Conservation (phyloP, 2,797 vertebrate genomes). For the Lutjanus argentimaculatus region DNA sequence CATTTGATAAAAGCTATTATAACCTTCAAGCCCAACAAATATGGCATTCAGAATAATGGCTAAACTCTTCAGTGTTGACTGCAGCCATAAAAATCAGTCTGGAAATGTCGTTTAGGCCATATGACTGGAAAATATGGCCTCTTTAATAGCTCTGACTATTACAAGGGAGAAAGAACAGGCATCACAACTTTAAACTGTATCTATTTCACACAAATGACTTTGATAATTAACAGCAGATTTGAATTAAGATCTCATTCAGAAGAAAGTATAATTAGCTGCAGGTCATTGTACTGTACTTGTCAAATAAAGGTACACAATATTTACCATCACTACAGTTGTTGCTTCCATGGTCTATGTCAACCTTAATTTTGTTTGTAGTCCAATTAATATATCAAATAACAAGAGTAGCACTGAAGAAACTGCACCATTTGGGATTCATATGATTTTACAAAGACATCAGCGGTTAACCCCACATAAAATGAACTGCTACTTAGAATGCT, state of each 20-base stretch:
- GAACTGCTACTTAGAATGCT: too few species aligned
- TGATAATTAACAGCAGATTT: slow-evolving; percentile 40
- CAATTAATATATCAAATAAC: neutral
- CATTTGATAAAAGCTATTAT: slow-evolving; percentile 60
- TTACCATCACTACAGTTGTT: neutral
- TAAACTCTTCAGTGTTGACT: slow-evolving; percentile 54
- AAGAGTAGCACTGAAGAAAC: neutral
- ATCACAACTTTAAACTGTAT: slow-evolving; percentile 16
- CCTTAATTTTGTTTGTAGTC: neutral
- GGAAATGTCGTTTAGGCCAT: slow-evolving; percentile 46
- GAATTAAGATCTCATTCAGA: slow-evolving; percentile 5
- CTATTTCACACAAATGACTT: slow-evolving; percentile 26
- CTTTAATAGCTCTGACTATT: slow-evolving; percentile 51
- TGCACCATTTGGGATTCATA: neutral
- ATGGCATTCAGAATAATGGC: slow-evolving; percentile 52
- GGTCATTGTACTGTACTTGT: slow-evolving; percentile 16
- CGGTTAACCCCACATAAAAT: too few species aligned
- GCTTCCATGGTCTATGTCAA: neutral
- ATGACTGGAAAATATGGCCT: slow-evolving; percentile 59
- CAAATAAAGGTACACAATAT: slow-evolving; percentile 8
- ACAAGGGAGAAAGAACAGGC: slow-evolving; percentile 14
- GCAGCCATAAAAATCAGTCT: slow-evolving; percentile 57
- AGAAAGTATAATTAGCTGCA: slow-evolving; percentile 13
- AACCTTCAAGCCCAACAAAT: slow-evolving; percentile 60
- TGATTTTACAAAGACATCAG: too few species aligned